phyloP scores from a whole-genome alignment of 2,797 vertebrate species.

The Rhinogobio ventralis region DNA sequence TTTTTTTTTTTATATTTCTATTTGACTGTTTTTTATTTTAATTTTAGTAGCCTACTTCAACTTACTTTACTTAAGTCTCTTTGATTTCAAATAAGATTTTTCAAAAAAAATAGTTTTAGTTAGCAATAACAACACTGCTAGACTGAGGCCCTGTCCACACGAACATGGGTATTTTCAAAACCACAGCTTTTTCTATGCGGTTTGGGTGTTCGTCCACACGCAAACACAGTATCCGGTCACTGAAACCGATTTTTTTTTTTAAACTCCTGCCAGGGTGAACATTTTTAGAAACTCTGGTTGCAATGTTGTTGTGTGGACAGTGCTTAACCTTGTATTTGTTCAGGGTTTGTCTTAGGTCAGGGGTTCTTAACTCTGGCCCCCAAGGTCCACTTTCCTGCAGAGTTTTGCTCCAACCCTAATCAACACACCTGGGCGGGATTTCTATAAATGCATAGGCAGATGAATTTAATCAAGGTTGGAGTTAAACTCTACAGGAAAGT shows the following conservation, averaged over 20 bases:
- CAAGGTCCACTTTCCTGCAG: too few species aligned
- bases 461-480: background rate
- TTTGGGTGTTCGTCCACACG: too few species aligned
- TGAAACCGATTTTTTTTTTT: too few species aligned
- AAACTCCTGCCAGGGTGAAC: too few species aligned
- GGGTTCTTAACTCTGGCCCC: background rate
- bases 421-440: background rate
- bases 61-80: background rate
- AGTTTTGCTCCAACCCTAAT: background rate
- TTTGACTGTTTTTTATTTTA: background rate
- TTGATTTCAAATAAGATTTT: background rate
- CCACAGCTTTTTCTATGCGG: too few species aligned
- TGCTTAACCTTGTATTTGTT: background rate
- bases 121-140: too few species aligned
- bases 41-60: background rate
- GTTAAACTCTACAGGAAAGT: background rate
- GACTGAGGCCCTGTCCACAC: too few species aligned
- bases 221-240: too few species aligned
- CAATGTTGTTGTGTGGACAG: too few species aligned
- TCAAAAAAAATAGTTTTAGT: background rate
- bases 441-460: background rate
- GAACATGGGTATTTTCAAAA: too few species aligned
- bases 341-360: background rate
- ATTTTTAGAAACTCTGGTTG: too few species aligned
- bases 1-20: background rate